phyloP scores from a whole-genome alignment of 2,888 invertebrate species.

The Caenorhabditis doughertyi region DNA sequence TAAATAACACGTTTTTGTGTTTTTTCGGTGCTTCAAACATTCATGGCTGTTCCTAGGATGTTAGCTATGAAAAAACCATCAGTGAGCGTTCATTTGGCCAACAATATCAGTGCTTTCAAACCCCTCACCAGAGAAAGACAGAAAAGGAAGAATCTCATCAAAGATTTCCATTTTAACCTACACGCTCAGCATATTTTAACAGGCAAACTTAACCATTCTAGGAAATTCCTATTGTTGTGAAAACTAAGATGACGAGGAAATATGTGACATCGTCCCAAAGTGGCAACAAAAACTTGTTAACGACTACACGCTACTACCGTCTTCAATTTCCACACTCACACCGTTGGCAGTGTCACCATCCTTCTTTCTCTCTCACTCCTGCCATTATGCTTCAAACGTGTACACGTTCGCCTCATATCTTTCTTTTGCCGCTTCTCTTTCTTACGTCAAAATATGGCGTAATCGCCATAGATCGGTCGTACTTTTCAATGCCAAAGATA shows the following conservation, averaged over 20 bases:
- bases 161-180: neutral
- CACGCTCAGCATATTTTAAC: neutral
- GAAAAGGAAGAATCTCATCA: no score
- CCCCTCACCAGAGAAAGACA: no score
- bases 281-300: slow-evolving; percentile 60
- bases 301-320: slow-evolving; percentile 36
- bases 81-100: no score
- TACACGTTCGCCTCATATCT: slow-evolving; percentile 40
- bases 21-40: slow-evolving; percentile 53
- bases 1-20: slow-evolving; percentile 56
- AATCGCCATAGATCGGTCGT: slow-evolving; percentile 47
- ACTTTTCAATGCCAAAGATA: slow-evolving; percentile 46
- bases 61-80: no score
- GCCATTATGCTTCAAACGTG: slow-evolving; percentile 55
- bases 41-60: neutral
- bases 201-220: no score
- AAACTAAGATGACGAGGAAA: slow-evolving; percentile 30
- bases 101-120: no score
- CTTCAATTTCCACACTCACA: slow-evolving; percentile 26
- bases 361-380: slow-evolving; percentile 45
- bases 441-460: slow-evolving; percentile 61
- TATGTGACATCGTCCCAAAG: slow-evolving; percentile 56
- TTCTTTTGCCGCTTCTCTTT: slow-evolving; percentile 23
- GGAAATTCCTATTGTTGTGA: no score
- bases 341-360: slow-evolving; percentile 36